Conservation (phyloP, 2,888 invertebrate genomes). For the Halictus quadricinctus region DNA sequence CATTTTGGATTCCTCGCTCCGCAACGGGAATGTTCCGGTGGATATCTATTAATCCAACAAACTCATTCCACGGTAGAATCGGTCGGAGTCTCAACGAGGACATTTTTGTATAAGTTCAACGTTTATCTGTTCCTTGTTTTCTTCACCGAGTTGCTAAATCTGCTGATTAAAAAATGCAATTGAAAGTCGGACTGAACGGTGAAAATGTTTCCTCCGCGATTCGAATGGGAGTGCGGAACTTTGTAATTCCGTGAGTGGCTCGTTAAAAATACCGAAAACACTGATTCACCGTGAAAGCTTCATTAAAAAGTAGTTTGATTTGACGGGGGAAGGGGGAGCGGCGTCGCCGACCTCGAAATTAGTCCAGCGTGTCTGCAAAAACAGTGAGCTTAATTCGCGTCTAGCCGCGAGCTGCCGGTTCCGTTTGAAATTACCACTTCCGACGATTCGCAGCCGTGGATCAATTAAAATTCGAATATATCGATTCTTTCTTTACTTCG, state of each 20-base stretch:
- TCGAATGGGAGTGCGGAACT: background rate
- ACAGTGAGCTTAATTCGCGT: conserved; percentile 31
- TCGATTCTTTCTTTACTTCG: too few species aligned
- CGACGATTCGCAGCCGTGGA: background rate
- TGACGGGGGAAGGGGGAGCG: conserved; percentile 2
- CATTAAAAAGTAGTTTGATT: conserved; percentile 33
- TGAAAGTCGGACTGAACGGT: too few species aligned
- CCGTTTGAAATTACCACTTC: conserved; percentile 12
- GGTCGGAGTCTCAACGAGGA: too few species aligned
- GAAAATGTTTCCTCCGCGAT: too few species aligned
- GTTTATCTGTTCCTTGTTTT: too few species aligned
- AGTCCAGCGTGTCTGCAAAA: conserved; percentile 24
- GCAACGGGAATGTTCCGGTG: too few species aligned
- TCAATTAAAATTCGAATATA: too few species aligned
- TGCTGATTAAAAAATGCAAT: too few species aligned
- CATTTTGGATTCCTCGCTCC: background rate
- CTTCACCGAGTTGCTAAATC: too few species aligned
- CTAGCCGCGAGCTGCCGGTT: conserved; percentile 5
- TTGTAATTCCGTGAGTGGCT: background rate
- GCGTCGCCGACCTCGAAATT: conserved; percentile 3
- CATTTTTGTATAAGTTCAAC: too few species aligned
- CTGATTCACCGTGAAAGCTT: conserved; percentile 24
- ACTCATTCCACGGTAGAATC: too few species aligned
- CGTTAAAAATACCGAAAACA: background rate
- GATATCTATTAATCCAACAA: too few species aligned